Evolutionary conservation across 2,888 invertebrate genomes (phyloP).

Genomic region (Uloborus plumipes): DNA sequence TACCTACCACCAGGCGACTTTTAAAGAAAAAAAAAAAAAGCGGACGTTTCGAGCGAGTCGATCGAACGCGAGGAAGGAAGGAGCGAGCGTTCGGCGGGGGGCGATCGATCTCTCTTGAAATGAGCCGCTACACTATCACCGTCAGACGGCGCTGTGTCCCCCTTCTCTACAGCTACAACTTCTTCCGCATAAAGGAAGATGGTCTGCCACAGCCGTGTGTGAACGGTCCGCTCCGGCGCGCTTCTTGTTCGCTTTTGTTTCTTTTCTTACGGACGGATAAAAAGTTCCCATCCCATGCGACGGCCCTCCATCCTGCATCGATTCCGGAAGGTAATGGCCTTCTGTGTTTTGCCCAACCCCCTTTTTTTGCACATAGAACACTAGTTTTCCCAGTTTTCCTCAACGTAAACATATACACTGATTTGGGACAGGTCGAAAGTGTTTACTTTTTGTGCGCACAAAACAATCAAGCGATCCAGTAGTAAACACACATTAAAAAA

Average conservation of each 20-base stretch:
- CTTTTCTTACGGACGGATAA: constrained; percentile 6
- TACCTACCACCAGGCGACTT: not conserved
- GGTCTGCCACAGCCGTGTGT: constrained; percentile 21
- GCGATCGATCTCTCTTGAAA: constrained; percentile 45
- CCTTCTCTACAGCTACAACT: constrained; percentile 57
- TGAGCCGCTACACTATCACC: constrained; percentile 60
- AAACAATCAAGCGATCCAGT: too few relatives aligned
- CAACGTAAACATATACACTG: too few relatives aligned
- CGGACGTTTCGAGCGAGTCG: constrained; percentile 42
- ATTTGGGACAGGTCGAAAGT: too few relatives aligned
- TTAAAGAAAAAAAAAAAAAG: too few relatives aligned
- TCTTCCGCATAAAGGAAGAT: constrained; percentile 60
- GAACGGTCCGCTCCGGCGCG: constrained; percentile 18
- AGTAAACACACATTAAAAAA: too few relatives aligned
- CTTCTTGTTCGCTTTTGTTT: constrained; percentile 30
- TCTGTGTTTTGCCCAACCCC: constrained; percentile 5
- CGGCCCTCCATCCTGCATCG: constrained; percentile 15
- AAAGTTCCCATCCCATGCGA: constrained; percentile 22
- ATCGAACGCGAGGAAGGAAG: constrained; percentile 39
- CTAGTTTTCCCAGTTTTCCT: too few relatives aligned
- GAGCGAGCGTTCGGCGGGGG: not conserved
- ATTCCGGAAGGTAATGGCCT: constrained; percentile 24
- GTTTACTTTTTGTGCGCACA: too few relatives aligned
- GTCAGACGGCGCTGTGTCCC: constrained; percentile 48
- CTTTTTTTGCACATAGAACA: too few relatives aligned